These are phyloP conservation scores for Euura saliciscinereae DNA, from an alignment of 1,140 invertebrate genomes.

Conservation along the genomic window DNA sequence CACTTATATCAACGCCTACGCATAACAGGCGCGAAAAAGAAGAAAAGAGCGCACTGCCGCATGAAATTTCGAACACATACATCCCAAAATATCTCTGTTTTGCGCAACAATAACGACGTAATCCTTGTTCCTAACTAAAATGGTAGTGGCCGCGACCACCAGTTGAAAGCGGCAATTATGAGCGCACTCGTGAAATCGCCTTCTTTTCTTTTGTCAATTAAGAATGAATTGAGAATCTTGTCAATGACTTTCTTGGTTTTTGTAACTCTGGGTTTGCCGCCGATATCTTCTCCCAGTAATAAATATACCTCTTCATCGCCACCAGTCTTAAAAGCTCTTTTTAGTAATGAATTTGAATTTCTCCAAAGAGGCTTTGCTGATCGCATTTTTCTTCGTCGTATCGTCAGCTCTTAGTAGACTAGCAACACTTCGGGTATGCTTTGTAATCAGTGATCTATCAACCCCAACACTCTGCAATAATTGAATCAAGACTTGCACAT, in stretches of 20 bases:
- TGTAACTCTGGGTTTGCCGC: slow-evolving; percentile 15
- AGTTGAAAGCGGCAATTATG: no score
- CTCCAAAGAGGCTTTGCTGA: slow-evolving; percentile 8
- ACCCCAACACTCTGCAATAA: not conserved
- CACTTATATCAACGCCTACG: no score
- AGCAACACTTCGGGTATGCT: not conserved
- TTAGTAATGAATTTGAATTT: not conserved
- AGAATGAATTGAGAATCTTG: no score
- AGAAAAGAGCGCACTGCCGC: no score
- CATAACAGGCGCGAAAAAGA: no score
- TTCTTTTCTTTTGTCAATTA: no score
- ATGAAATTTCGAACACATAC: no score
- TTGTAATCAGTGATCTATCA: not conserved
- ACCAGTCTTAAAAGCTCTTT: slow-evolving; percentile 10
- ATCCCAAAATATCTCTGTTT: no score
- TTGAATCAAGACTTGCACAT: not conserved
- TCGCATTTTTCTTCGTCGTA: not conserved
- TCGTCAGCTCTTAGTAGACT: not conserved
- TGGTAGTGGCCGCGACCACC: no score
- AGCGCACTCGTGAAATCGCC: no score
- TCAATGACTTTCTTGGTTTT: slow-evolving; percentile 17
- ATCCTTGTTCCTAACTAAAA: no score
- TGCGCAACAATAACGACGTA: no score
- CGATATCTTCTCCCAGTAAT: slow-evolving; percentile 15
- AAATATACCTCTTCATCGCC: slow-evolving; percentile 6